Base-by-base conservation (phyloP, 2,113 vertebrate genomes). In the Stictonetta naevosa region DNA sequence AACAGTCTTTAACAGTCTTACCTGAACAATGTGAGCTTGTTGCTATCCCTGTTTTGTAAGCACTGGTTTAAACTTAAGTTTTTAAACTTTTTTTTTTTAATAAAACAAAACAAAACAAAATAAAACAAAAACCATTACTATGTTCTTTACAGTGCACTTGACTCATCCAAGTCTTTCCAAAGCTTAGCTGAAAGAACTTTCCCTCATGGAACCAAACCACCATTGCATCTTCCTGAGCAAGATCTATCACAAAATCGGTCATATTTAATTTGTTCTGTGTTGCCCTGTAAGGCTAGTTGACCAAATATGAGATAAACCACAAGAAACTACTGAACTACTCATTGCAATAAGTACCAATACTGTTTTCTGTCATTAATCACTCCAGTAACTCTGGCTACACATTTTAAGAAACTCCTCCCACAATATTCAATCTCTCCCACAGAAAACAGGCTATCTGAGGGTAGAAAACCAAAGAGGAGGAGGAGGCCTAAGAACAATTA, bases 1-100 rank as follows among this genome's bases (percentile, higher is more conserved):
- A 53, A 58, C 38, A 73, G 67, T 25, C 87, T 95, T 95, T 53
- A 53, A 58, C 34, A 73, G 67, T 25, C 87, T 95, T 95, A 96
- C 87, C 85, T 90, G 75, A 55, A 87, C 1, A 79, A 38, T 31
- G 77, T 1, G 26, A 86, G 55, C 67, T 83, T 0, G 0, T 17
- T 85, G 63, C 64, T 88, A 46, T 83, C 64, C 52, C 95, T 80
- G 34, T 74, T 88, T 67, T 46, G 82, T 73, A 68, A 80, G 62
- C 62, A 66, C 36, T 40, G 22, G 11, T 53, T 85, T 83, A 56
- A 69, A 18, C 16, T 6, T n/a, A 6, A 7, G 22, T 31, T 78
- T 64, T 72, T 13, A 3, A 77, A 19, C 3, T 8, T 31, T 40
- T 18, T 74, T 40, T 40, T 40, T 40, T 40, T 13, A 40, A 40